phyloP scores from a whole-genome alignment of 92 coral and sea anemone species.

The Porites evermanni region DNA sequence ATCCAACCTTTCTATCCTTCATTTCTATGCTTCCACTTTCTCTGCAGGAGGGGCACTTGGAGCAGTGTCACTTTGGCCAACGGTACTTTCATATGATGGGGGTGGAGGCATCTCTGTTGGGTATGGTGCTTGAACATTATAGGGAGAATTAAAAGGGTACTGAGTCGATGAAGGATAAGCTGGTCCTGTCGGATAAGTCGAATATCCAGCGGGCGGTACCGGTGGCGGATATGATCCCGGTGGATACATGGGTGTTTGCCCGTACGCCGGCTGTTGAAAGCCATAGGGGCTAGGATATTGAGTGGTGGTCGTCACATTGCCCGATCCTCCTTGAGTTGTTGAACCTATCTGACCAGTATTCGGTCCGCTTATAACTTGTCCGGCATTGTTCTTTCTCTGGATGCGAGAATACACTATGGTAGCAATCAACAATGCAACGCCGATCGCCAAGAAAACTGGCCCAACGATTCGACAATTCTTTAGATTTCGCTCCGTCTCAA shows the following conservation, averaged over 20 bases:
- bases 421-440: constrained; percentile 21
- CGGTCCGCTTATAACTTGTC: constrained; percentile 8
- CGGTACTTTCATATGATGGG: constrained; percentile 48
- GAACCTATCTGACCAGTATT: not conserved
- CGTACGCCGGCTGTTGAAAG: constrained; percentile 18
- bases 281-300: constrained; percentile 5
- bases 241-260: constrained; percentile 7
- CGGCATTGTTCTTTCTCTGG: constrained; percentile 42
- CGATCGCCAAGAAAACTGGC: constrained; percentile 40
- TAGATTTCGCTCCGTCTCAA: constrained; percentile 41
- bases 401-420: constrained; percentile 22
- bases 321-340: constrained; percentile 19
- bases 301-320: constrained; percentile 5
- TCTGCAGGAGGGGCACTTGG: constrained; percentile 27
- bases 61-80: constrained; percentile 6
- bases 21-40: not conserved
- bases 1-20: too few relatives aligned
- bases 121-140: constrained; percentile 19
- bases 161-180: constrained; percentile 24
- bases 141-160: constrained; percentile 29
- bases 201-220: constrained; percentile 11
- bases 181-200: constrained; percentile 26
- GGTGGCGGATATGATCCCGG: constrained; percentile 28
- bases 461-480: constrained; percentile 49
- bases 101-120: constrained; percentile 55